Evolutionary conservation across 2,113 vertebrate species (phyloP).

Genomic region (Hippocampus abdominalis): DNA sequence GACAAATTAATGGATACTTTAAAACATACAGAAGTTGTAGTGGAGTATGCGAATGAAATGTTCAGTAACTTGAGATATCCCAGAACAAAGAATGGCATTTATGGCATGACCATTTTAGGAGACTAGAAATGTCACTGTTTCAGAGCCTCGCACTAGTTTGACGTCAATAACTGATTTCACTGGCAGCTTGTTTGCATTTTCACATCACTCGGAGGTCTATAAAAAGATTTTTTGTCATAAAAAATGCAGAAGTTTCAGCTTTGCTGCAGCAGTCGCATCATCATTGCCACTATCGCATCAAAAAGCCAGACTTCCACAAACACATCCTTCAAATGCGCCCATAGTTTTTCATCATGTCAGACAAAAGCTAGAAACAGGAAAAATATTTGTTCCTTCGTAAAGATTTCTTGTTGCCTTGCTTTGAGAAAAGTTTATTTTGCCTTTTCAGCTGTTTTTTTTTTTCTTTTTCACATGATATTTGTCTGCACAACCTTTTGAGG

Average conservation of each 20-base stretch:
- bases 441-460: neutral
- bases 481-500: no score
- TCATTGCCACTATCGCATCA: neutral
- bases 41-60: no score
- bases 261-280: slow-evolving; percentile 24
- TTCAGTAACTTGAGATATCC: neutral
- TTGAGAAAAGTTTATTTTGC: slow-evolving; percentile 10
- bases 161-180: slow-evolving; percentile 27
- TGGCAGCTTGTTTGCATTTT: slow-evolving; percentile 5
- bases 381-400: neutral
- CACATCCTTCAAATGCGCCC: neutral
- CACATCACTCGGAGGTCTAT: slow-evolving; percentile 25
- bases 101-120: neutral
- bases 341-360: neutral
- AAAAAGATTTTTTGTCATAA: slow-evolving; percentile 48
- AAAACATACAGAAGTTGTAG: no score
- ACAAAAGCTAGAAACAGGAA: neutral
- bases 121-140: slow-evolving; percentile 5
- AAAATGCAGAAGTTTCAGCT: slow-evolving; percentile 47
- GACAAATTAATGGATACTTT: no score
- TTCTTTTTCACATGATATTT: no score
- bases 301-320: neutral
- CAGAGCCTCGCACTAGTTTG: slow-evolving; percentile 11
- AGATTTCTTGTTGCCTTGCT: neutral
- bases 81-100: neutral